Evolutionary conservation across 2,888 invertebrate species (phyloP).

Genomic region (Dione juno): DNA sequence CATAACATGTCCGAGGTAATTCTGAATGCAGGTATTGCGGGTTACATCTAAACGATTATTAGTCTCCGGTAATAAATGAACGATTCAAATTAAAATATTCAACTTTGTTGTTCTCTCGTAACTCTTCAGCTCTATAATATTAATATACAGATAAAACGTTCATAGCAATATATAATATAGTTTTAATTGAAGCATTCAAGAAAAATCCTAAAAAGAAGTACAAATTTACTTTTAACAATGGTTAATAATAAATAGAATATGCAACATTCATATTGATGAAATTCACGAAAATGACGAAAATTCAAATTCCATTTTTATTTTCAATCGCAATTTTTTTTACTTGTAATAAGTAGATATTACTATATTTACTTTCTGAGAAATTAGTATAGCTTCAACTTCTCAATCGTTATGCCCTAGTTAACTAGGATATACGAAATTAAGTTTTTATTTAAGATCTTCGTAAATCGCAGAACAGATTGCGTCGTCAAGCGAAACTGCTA

Average conservation of each 20-base stretch:
- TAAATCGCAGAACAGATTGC: conserved; percentile 69
- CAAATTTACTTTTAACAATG: conserved; percentile 40
- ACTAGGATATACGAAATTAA: conserved; percentile 61
- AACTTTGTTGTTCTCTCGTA: too few species aligned
- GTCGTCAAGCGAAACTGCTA: conserved; percentile 60
- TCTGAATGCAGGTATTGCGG: too few species aligned
- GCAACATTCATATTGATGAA: conserved; percentile 15
- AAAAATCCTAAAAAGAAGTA: not conserved
- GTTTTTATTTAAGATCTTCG: conserved; percentile 58
- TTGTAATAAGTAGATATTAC: not conserved
- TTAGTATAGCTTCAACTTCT: conserved; percentile 36
- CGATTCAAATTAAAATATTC: too few species aligned
- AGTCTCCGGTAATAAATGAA: too few species aligned
- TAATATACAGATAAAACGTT: not conserved
- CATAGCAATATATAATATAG: not conserved
- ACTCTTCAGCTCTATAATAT: too few species aligned
- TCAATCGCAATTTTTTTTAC: conserved; percentile 13
- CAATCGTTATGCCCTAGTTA: conserved; percentile 66
- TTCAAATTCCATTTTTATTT: conserved; percentile 14
- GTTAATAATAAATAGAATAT: not conserved
- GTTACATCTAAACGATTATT: too few species aligned
- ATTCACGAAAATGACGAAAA: conserved; percentile 9
- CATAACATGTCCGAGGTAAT: too few species aligned
- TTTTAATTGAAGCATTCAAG: not conserved
- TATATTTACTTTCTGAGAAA: conserved; percentile 19